Conservation (phyloP, 2,113 vertebrate species). For the Pelecanoides urinatrix region DNA sequence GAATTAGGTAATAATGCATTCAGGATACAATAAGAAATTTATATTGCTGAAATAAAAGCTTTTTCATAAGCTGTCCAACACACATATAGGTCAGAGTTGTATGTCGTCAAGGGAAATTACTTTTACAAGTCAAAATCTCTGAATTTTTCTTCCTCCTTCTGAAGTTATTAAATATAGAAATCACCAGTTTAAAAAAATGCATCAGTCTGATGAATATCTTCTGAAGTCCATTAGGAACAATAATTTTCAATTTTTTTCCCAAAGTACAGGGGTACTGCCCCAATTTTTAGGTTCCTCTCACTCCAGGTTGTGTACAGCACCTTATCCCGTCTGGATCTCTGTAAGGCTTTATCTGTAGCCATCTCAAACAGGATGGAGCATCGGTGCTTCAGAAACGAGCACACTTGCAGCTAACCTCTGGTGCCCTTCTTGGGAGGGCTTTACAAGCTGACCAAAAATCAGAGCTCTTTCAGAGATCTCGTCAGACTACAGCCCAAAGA, state of each 20-base stretch:
- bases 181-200: neutral
- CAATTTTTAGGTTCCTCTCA: neutral
- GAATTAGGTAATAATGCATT: neutral
- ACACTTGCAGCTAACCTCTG: neutral
- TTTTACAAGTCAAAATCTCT: neutral
- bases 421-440: neutral
- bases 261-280: neutral
- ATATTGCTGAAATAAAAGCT: neutral
- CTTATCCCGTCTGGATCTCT: neutral
- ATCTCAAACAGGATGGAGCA: neutral
- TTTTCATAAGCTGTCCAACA: neutral
- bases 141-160: neutral
- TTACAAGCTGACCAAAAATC: neutral
- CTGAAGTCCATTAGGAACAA: neutral
- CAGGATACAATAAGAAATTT: neutral
- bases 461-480: neutral
- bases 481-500: neutral
- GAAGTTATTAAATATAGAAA: neutral
- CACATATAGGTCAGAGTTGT: neutral
- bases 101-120: neutral
- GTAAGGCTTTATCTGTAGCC: neutral
- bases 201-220: neutral
- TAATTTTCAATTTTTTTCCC: neutral
- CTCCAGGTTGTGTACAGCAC: neutral
- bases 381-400: neutral